phyloP scores from a whole-genome alignment of 2,888 invertebrate genomes.

The Synanthedon tipuliformis region DNA sequence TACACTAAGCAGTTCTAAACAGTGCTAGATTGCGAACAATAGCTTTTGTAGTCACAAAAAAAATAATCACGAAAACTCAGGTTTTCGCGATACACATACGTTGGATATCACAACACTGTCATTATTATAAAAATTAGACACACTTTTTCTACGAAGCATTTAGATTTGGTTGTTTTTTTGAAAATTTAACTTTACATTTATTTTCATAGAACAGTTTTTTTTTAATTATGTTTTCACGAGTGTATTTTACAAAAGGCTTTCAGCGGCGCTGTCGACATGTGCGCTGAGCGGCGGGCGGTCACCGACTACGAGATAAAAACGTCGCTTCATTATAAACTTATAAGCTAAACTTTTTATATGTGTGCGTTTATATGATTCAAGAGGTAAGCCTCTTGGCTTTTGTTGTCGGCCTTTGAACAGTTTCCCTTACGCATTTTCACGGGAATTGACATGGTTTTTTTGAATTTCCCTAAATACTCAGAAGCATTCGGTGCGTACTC shows the following conservation, averaged over 20 bases:
- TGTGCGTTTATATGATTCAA: slow-evolving; percentile 54
- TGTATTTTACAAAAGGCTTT: slow-evolving; percentile 37
- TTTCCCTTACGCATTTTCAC: slow-evolving; percentile 39
- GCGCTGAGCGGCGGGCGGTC: slow-evolving; percentile 55
- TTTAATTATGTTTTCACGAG: slow-evolving; percentile 36
- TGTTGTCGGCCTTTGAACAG: slow-evolving; percentile 56
- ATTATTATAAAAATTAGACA: slow-evolving; percentile 52
- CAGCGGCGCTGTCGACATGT: slow-evolving; percentile 48
- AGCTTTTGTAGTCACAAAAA: slow-evolving; percentile 58
- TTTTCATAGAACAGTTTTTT: slow-evolving; percentile 35
- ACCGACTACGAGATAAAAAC: slow-evolving; percentile 69
- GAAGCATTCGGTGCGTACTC: slow-evolving; percentile 13
- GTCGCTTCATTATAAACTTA: slow-evolving; percentile 69
- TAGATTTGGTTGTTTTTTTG: slow-evolving; percentile 28
- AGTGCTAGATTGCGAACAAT: slow-evolving; percentile 50
- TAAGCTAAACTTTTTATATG: slow-evolving; percentile 64
- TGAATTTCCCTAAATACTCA: neutral
- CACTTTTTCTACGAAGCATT: slow-evolving; percentile 18
- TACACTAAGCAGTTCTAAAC: slow-evolving; percentile 45
- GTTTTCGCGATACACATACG: slow-evolving; percentile 42
- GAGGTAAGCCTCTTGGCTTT: slow-evolving; percentile 52
- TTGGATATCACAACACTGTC: slow-evolving; percentile 58
- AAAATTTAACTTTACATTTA: slow-evolving; percentile 28
- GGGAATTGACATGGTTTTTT: too few relatives aligned
- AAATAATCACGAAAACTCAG: slow-evolving; percentile 41